These are phyloP conservation scores for Zaprionus bogoriensis DNA, from an alignment of 2,888 invertebrate genomes.

Conservation along the genomic window DNA sequence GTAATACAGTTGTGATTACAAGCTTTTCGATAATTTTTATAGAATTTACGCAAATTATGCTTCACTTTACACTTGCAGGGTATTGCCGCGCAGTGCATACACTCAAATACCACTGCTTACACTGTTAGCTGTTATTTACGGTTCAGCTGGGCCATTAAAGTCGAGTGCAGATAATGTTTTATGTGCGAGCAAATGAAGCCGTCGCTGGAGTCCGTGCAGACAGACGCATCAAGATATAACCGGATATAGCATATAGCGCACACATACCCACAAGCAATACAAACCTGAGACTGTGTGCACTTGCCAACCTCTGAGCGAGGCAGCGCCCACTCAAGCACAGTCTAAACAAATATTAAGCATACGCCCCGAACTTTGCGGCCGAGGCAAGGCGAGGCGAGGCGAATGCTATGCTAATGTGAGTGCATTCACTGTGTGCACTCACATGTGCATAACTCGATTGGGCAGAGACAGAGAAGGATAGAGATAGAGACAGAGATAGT, in stretches of 20 bases:
- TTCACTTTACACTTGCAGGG: background rate
- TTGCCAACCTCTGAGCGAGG: constrained; percentile 1
- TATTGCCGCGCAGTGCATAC: background rate
- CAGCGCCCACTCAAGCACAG: background rate
- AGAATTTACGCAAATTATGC: too few relatives aligned
- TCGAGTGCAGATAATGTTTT: constrained; percentile 49
- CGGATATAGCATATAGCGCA: too few relatives aligned
- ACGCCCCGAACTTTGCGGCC: constrained; percentile 39
- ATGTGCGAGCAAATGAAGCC: constrained; percentile 41
- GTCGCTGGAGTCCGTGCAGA: constrained; percentile 25
- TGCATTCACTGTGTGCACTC: background rate
- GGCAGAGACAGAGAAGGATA: background rate
- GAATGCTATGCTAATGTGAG: constrained; percentile 47
- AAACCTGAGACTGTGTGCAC: constrained; percentile 5
- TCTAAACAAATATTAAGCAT: constrained; percentile 48
- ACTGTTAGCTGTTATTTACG: constrained; percentile 21
- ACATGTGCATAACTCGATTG: constrained; percentile 1
- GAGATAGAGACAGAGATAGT: background rate
- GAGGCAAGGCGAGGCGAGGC: constrained; percentile 18
- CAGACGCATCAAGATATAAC: constrained; percentile 33
- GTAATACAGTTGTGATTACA: too few relatives aligned
- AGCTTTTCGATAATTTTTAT: too few relatives aligned
- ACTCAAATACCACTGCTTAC: background rate
- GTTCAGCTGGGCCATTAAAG: constrained; percentile 34
- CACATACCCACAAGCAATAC: too few relatives aligned